These are phyloP conservation scores for Scaptodrosophila latifasciaeformis DNA, from an alignment of 2,888 invertebrate genomes.

Conservation along the genomic window DNA sequence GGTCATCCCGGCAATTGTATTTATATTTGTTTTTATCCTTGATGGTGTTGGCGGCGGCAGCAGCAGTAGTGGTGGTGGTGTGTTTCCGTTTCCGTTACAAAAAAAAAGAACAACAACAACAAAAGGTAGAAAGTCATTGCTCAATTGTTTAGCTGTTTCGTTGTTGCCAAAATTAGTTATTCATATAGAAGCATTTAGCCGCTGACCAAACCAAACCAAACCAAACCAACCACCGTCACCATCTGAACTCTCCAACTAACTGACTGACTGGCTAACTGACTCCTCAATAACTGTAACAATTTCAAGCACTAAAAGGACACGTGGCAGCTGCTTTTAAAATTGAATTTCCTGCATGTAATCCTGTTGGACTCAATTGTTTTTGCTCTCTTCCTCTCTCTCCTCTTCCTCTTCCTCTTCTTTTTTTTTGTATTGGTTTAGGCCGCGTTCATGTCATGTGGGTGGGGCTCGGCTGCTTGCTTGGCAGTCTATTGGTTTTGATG, in stretches of 20 bases:
- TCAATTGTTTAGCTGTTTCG: slow-evolving; percentile 60
- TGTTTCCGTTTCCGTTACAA: slow-evolving; percentile 64
- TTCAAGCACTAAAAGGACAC: slow-evolving; percentile 74
- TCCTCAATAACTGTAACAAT: slow-evolving; percentile 63
- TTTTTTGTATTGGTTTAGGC: slow-evolving; percentile 2
- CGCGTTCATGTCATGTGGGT: slow-evolving; percentile 9
- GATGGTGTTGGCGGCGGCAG: neutral
- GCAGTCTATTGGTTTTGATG: neutral
- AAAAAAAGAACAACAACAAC: too few relatives aligned
- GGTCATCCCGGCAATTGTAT: too few relatives aligned
- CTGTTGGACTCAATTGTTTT: slow-evolving; percentile 71
- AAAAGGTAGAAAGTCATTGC: slow-evolving; percentile 9
- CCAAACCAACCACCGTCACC: too few relatives aligned
- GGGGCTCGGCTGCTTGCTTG: slow-evolving; percentile 5
- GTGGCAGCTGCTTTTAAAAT: slow-evolving; percentile 75
- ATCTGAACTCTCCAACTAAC: neutral
- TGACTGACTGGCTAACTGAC: slow-evolving; percentile 10
- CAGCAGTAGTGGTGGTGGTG: slow-evolving; percentile 38
- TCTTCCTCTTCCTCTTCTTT: neutral
- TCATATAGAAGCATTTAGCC: slow-evolving; percentile 23
- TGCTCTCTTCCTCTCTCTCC: slow-evolving; percentile 12
- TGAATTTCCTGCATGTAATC: slow-evolving; percentile 74
- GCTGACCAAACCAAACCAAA: neutral
- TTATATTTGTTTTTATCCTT: too few relatives aligned
- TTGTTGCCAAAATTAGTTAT: slow-evolving; percentile 15